Evolutionary conservation across 2,888 invertebrate genomes (phyloP).

Genomic region (Hemicrepidius hirtus): DNA sequence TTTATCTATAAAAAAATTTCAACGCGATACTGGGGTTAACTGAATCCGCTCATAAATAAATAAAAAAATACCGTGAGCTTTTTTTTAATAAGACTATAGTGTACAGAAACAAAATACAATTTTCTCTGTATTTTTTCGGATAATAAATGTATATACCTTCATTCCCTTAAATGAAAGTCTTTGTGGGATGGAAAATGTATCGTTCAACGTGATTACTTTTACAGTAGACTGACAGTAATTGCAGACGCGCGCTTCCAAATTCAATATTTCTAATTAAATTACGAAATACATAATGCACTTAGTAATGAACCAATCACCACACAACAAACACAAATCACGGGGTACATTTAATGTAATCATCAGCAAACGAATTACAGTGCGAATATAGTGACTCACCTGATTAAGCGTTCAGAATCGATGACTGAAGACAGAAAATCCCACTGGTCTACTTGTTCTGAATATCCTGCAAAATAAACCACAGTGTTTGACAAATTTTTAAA

Average conservation of each 20-base stretch:
- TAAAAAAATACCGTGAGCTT: too few relatives aligned
- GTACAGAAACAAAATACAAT: conserved; percentile 14
- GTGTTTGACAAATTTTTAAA: conserved; percentile 56
- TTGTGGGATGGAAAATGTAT: conserved; percentile 32
- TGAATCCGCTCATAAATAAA: too few relatives aligned
- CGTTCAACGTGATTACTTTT: conserved; percentile 33
- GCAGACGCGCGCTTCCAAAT: conserved; percentile 23
- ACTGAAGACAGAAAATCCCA: conserved; percentile 12
- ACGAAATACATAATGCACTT: conserved; percentile 54
- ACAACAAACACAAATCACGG: conserved; percentile 62
- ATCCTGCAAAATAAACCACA: conserved; percentile 62
- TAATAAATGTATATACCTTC: conserved; percentile 20
- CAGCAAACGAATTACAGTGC: conserved; percentile 61
- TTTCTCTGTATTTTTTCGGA: conserved; percentile 25
- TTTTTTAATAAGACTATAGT: conserved; percentile 1
- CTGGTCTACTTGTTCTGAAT: conserved; percentile 55
- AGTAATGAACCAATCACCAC: conserved; percentile 59
- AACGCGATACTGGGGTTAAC: too few relatives aligned
- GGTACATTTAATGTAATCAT: conserved; percentile 62
- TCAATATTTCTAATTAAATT: conserved; percentile 53
- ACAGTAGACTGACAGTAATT: conserved; percentile 31
- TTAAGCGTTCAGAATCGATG: conserved; percentile 40
- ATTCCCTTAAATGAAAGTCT: conserved; percentile 26
- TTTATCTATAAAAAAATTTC: too few relatives aligned
- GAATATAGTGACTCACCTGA: conserved; percentile 60